Percentiles rank a stretch among this genome's conserved stretches.
phyloP scores from a whole-genome alignment of 2,888 invertebrate genomes.

The Gastrophysa polygoni region DNA sequence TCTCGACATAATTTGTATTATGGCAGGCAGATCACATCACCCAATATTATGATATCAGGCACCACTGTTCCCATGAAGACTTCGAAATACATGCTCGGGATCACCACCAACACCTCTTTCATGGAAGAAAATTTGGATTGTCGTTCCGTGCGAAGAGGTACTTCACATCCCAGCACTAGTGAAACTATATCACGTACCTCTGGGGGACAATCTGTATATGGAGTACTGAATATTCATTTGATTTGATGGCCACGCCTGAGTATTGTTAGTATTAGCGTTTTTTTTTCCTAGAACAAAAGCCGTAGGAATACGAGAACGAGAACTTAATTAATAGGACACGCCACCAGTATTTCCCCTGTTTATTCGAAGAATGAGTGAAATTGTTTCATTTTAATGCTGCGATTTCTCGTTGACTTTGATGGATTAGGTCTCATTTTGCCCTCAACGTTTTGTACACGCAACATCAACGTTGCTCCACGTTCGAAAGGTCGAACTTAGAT shows the following conservation, averaged over 20 bases:
- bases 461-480: slow-evolving; percentile 31
- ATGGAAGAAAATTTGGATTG: too few relatives aligned
- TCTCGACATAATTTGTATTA: too few relatives aligned
- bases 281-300: slow-evolving; percentile 23
- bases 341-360: slow-evolving; percentile 25
- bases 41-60: too few relatives aligned
- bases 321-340: slow-evolving; percentile 29
- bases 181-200: too few relatives aligned
- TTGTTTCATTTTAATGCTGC: slow-evolving; percentile 51
- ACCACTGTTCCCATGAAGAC: too few relatives aligned
- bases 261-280: slow-evolving; percentile 4
- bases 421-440: slow-evolving; percentile 51
- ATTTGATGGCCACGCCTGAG: slow-evolving; percentile 15
- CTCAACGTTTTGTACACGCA: slow-evolving; percentile 45
- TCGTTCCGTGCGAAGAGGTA: too few relatives aligned
- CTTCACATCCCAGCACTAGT: too few relatives aligned
- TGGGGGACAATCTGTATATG: too few relatives aligned
- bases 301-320: too few relatives aligned
- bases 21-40: too few relatives aligned
- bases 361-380: slow-evolving; percentile 44
- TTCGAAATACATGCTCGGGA: too few relatives aligned
- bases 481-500: slow-evolving; percentile 25
- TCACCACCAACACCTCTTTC: too few relatives aligned
- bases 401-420: slow-evolving; percentile 52
- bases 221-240: not conserved